These are phyloP conservation scores for Bergia puertoricense DNA, from an alignment of 92 coral and sea anemone genomes.

Conservation along the genomic window DNA sequence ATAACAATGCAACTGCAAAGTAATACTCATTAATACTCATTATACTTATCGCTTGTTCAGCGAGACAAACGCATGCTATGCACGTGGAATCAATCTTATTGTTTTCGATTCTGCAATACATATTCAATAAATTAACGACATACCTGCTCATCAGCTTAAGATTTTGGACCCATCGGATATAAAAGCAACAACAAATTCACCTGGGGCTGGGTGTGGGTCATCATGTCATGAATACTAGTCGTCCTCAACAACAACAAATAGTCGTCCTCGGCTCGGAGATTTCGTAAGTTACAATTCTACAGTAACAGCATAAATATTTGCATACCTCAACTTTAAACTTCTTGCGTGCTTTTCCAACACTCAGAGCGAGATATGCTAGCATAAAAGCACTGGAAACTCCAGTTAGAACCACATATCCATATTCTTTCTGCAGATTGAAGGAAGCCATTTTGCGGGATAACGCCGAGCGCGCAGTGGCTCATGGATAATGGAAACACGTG, in stretches of 20 bases:
- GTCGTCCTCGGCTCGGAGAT: too few species aligned
- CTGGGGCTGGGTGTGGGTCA: too few species aligned
- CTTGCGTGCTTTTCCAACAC: conserved; percentile 90
- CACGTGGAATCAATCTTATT: not conserved
- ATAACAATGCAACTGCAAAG: too few species aligned
- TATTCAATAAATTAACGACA: too few species aligned
- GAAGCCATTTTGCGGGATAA: conserved; percentile 66
- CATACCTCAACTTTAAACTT: conserved; percentile 70
- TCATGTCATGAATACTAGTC: too few species aligned
- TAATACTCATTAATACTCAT: too few species aligned
- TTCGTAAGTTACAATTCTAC: too few species aligned
- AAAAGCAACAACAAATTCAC: too few species aligned
- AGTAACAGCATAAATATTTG: not conserved
- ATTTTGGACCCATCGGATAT: too few species aligned
- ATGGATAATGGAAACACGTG: conserved; percentile 14
- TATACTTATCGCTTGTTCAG: not conserved
- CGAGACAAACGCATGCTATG: not conserved
- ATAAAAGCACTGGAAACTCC: conserved; percentile 86
- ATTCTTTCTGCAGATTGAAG: conserved; percentile 66
- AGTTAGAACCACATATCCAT: conserved; percentile 89
- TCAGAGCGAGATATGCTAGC: conserved; percentile 73
- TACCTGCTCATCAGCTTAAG: too few species aligned
- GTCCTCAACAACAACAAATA: too few species aligned
- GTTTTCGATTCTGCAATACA: not conserved
- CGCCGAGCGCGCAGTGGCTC: not conserved